Conservation (phyloP, 2,888 invertebrate genomes). For the Orchesella flavescens region DNA sequence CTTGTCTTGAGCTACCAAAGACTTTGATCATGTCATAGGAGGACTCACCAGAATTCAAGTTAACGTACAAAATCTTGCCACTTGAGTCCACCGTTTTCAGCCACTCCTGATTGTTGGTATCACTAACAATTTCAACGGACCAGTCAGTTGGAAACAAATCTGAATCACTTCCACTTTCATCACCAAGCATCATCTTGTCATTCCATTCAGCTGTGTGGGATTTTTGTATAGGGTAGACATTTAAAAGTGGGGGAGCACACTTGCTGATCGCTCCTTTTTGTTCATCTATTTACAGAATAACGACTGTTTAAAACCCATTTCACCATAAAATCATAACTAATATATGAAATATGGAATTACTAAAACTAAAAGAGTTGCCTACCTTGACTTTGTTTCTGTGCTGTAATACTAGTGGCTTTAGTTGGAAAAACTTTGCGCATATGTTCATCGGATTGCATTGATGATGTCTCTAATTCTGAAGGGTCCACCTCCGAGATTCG, state of each 20-base stretch:
- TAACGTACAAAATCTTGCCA: constrained; percentile 73
- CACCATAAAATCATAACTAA: too few species aligned
- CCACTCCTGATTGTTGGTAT: constrained; percentile 60
- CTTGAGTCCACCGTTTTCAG: constrained; percentile 70
- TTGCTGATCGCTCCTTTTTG: not conserved
- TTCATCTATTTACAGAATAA: not conserved
- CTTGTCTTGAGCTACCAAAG: not conserved
- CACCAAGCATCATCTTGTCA: constrained; percentile 33
- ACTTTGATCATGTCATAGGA: constrained; percentile 64
- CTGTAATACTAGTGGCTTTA: too few species aligned
- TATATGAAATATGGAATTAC: too few species aligned
- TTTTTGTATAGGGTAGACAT: constrained; percentile 36
- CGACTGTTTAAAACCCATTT: too few species aligned
- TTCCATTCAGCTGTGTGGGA: constrained; percentile 34
- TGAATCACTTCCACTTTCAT: constrained; percentile 3
- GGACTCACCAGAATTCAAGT: constrained; percentile 73
- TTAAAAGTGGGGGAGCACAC: constrained; percentile 34
- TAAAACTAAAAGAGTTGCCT: too few species aligned
- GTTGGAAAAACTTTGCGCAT: too few species aligned
- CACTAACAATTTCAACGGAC: constrained; percentile 47
- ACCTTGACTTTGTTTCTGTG: too few species aligned
- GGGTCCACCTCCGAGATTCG: too few species aligned
- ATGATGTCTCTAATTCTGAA: too few species aligned
- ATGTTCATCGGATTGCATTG: too few species aligned
- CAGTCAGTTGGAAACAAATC: constrained; percentile 44